These are phyloP conservation scores for Omphaloscelis lunosa DNA, from an alignment of 2,888 invertebrate species.

Conservation along the genomic window DNA sequence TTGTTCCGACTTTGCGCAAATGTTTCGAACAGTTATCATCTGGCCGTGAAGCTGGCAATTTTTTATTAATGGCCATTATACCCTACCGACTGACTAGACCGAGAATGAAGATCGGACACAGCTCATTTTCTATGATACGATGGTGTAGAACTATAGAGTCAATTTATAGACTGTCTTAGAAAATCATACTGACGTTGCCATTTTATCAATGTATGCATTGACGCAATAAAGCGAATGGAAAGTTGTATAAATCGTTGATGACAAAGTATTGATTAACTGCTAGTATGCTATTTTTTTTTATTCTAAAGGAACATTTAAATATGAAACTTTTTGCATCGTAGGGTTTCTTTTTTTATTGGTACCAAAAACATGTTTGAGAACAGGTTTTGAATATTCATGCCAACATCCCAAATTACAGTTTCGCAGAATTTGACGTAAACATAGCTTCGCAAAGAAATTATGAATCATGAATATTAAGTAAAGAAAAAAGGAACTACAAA, in stretches of 20 bases:
- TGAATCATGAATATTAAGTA: conserved; percentile 16
- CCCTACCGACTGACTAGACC: conserved; percentile 12
- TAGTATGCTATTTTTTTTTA: neutral
- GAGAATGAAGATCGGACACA: conserved; percentile 8
- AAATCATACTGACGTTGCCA: conserved; percentile 34
- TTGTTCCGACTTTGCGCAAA: conserved; percentile 40
- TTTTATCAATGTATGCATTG: conserved; percentile 60
- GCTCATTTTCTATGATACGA: conserved; percentile 2
- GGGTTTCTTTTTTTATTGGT: conserved; percentile 3
- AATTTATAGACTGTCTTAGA: conserved; percentile 24
- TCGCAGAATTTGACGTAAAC: conserved; percentile 37
- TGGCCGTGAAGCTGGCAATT: conserved; percentile 29
- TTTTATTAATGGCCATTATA: conserved; percentile 35
- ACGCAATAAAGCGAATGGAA: conserved; percentile 63
- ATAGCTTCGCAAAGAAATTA: conserved; percentile 36
- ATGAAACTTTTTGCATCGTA: neutral
- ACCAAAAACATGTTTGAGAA: conserved; percentile 30
- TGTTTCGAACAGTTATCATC: conserved; percentile 37
- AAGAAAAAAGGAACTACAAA: conserved; percentile 17
- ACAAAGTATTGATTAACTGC: conserved; percentile 35
- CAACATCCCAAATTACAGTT: conserved; percentile 44
- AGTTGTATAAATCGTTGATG: conserved; percentile 51
- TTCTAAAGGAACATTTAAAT: conserved; percentile 4
- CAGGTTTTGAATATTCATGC: conserved; percentile 37
- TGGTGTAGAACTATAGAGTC: conserved; percentile 9